phyloP scores from a whole-genome alignment of 2,113 vertebrate genomes.

The Phrynocephalus versicolor region DNA sequence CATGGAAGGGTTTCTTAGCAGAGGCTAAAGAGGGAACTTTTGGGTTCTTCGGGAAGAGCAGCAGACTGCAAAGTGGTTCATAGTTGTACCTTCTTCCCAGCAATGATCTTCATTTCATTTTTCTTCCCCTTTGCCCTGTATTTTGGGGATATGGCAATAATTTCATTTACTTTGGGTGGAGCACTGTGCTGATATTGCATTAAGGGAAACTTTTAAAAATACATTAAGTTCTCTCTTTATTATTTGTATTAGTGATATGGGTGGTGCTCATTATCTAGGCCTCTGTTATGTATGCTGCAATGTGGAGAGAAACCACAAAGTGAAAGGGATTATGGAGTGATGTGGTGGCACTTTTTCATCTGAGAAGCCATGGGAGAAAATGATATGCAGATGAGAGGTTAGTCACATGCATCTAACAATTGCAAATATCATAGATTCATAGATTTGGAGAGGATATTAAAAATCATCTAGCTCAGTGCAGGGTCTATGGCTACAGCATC shows the following conservation, averaged over 20 bases:
- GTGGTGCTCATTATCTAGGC: conserved; percentile 52
- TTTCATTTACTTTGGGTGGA: conserved; percentile 49
- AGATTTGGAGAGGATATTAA: background rate
- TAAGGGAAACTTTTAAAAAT: conserved; percentile 76
- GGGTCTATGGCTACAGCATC: background rate
- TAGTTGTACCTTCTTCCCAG: conserved; percentile 1
- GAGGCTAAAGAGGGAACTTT: background rate
- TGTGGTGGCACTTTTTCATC: conserved; percentile 15
- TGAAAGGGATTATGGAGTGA: conserved; percentile 36
- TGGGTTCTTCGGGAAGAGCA: background rate
- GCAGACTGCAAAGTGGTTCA: background rate
- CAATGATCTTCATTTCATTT: background rate
- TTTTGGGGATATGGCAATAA: conserved; percentile 34
- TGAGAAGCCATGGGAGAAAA: background rate
- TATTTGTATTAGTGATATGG: conserved; percentile 74
- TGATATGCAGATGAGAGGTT: background rate
- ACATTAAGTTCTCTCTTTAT: conserved; percentile 74
- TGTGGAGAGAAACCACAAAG: conserved; percentile 50
- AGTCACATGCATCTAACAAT: background rate
- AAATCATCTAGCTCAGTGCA: background rate
- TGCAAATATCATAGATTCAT: background rate
- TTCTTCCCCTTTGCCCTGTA: background rate
- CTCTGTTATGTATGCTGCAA: conserved; percentile 56
- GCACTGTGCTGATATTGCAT: conserved; percentile 67
- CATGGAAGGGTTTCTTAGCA: background rate